Evolutionary conservation across 2,888 invertebrate species (phyloP).

Genomic region (Rhagium mordax): DNA sequence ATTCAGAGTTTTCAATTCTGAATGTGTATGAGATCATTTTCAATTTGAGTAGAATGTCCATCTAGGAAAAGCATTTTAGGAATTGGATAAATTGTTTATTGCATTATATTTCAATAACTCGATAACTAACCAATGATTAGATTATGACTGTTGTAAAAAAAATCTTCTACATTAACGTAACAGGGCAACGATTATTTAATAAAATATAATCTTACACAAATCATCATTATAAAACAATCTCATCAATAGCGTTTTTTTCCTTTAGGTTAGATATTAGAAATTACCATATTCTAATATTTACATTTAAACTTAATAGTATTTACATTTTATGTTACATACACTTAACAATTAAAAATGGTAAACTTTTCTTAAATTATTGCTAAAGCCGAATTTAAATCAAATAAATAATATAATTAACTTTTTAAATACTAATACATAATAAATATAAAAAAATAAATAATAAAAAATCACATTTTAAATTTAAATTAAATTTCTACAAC

Average conservation of each 20-base stretch:
- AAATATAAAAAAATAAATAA: too few species aligned
- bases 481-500: too few species aligned
- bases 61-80: background rate
- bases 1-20: too few species aligned
- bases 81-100: background rate
- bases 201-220: too few species aligned
- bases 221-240: background rate
- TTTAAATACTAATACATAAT: too few species aligned
- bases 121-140: background rate
- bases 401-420: too few species aligned
- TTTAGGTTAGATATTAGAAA: background rate
- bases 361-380: background rate
- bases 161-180: background rate
- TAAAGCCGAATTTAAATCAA: background rate
- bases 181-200: background rate
- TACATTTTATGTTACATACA: conserved; percentile 13
- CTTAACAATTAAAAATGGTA: conserved; percentile 10
- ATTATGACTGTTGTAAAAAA: background rate
- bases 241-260: background rate
- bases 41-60: background rate
- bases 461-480: too few species aligned
- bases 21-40: too few species aligned
- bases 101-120: too few species aligned
- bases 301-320: conserved; percentile 9
- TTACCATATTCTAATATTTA: conserved; percentile 1